Evolutionary conservation across 2,113 vertebrate genomes (phyloP).

Genomic region (Engraulis encrasicolus): DNA sequence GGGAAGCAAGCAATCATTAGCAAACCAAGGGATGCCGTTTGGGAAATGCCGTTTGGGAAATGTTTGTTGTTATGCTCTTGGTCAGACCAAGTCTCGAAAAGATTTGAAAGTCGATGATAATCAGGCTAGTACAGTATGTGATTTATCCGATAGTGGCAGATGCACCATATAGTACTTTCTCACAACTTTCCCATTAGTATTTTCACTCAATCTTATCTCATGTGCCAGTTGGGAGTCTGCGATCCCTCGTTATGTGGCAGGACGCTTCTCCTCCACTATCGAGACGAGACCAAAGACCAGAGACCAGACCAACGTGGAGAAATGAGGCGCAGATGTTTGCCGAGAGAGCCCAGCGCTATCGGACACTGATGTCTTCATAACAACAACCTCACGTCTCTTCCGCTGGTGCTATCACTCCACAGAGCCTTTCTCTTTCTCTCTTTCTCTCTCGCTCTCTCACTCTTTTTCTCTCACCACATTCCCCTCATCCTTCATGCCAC

Average conservation of each 20-base stretch:
- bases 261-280: conserved; percentile 47
- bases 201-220: conserved; percentile 45
- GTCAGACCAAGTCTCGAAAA: too few species aligned
- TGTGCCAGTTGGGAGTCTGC: conserved; percentile 40
- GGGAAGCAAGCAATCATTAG: too few species aligned
- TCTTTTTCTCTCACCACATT: too few species aligned
- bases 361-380: conserved; percentile 73
- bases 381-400: conserved; percentile 51
- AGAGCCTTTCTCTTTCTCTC: conserved; percentile 37
- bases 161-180: background rate
- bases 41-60: too few species aligned
- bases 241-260: conserved; percentile 44
- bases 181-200: background rate
- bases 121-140: too few species aligned
- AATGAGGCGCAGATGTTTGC: conserved; percentile 67
- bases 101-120: too few species aligned
- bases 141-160: too few species aligned
- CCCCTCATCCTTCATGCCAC: conserved; percentile 52
- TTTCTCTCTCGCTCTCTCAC: too few species aligned
- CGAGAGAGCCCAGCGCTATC: conserved; percentile 43
- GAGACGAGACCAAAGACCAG: too few species aligned
- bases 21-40: too few species aligned
- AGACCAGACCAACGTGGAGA: conserved; percentile 48
- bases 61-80: too few species aligned
- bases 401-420: conserved; percentile 29